Conservation (phyloP, 2,888 invertebrate species). For the Microplitis manilae region DNA sequence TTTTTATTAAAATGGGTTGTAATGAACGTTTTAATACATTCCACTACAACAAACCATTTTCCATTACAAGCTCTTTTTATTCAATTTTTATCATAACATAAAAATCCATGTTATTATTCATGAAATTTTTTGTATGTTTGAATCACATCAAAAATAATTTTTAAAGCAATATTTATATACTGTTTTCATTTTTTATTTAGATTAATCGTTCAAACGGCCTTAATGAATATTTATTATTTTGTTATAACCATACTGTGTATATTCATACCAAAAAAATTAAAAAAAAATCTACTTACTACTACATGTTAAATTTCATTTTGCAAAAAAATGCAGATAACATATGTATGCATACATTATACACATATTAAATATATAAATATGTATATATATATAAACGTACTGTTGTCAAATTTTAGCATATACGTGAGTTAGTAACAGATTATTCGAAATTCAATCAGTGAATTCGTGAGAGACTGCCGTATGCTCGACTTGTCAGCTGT, state of each 20-base stretch:
- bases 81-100: no score
- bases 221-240: neutral
- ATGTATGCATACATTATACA: neutral
- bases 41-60: no score
- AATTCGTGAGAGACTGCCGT: slow-evolving; percentile 27
- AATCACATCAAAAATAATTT: no score
- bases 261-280: neutral
- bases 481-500: slow-evolving; percentile 40
- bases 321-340: neutral
- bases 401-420: slow-evolving; percentile 1
- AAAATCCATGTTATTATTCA: no score
- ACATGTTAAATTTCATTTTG: neutral
- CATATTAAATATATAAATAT: neutral
- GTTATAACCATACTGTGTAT: neutral
- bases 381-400: neutral
- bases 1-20: no score
- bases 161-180: neutral
- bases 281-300: neutral
- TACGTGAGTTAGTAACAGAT: slow-evolving; percentile 18
- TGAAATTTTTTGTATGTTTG: no score
- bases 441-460: slow-evolving; percentile 39
- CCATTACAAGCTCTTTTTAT: no score
- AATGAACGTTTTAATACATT: no score
- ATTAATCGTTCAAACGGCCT: neutral
- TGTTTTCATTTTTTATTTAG: neutral